A percentile compares a stretch with the other conserved stretches of the same genome.
phyloP scores from a whole-genome alignment of 2,113 vertebrate species.

The Hyperopisus bebe region DNA sequence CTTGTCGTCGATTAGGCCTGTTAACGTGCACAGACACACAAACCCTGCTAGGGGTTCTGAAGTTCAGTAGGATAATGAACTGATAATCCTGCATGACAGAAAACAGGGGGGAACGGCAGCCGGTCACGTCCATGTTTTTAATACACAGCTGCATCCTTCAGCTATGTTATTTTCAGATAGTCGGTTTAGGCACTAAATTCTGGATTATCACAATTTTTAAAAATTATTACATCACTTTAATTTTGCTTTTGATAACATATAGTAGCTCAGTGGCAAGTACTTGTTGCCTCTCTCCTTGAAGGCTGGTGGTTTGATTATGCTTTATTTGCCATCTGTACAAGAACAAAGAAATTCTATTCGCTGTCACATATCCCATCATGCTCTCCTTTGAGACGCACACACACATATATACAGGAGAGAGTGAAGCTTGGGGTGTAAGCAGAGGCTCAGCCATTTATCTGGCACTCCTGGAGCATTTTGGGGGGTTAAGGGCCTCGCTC shows the following conservation, averaged over 20 bases:
- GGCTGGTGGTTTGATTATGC: neutral
- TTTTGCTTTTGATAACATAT: neutral
- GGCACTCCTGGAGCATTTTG: neutral
- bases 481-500: neutral
- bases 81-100: neutral
- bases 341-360: neutral
- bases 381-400: neutral
- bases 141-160: neutral
- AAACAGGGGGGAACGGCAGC: neutral
- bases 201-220: neutral
- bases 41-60: neutral
- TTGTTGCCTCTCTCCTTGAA: neutral
- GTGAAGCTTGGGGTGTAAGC: neutral
- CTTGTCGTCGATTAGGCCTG: slow-evolving; percentile 7
- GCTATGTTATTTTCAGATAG: neutral
- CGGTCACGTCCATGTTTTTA: neutral
- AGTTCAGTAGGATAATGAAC: neutral
- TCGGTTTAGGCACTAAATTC: neutral
- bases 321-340: neutral
- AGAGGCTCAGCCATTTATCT: neutral
- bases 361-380: neutral
- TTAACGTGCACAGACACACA: neutral
- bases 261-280: neutral
- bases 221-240: neutral
- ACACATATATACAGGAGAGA: neutral